phyloP scores from a whole-genome alignment of 2,888 invertebrate species.

The Ferdinandea cuprea region DNA sequence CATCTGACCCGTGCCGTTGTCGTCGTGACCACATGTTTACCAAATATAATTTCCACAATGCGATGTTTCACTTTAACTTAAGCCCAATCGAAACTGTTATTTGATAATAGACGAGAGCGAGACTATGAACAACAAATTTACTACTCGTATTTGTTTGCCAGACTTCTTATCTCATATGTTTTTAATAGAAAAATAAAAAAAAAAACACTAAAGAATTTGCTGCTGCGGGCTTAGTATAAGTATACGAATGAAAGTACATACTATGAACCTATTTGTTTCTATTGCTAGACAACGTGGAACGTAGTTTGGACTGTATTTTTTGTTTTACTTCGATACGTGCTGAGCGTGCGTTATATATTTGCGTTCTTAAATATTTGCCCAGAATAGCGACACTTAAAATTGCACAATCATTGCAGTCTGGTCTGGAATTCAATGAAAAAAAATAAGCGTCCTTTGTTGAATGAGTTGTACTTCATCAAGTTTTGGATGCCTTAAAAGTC shows the following conservation, averaged over 20 bases:
- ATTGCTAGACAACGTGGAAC: constrained; percentile 53
- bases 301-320: constrained; percentile 12
- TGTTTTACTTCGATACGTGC: constrained; percentile 41
- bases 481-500: not conserved
- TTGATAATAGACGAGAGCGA: not conserved
- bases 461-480: not conserved
- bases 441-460: constrained; percentile 12
- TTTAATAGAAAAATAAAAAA: not conserved
- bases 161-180: constrained; percentile 43
- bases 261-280: not conserved
- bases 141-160: not conserved
- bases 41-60: constrained; percentile 33
- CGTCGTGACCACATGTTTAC: constrained; percentile 44
- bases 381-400: constrained; percentile 18
- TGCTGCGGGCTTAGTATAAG: not conserved
- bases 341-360: constrained; percentile 47
- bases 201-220: constrained; percentile 21
- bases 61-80: constrained; percentile 24
- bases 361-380: constrained; percentile 32
- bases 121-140: constrained; percentile 16
- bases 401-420: constrained; percentile 27
- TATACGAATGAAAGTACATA: not conserved
- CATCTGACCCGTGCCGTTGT: constrained; percentile 29
- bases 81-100: constrained; percentile 36
- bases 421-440: not conserved